These are phyloP conservation scores for Hoplostethus atlanticus DNA, from an alignment of 2,797 vertebrate genomes.

Conservation along the genomic window DNA sequence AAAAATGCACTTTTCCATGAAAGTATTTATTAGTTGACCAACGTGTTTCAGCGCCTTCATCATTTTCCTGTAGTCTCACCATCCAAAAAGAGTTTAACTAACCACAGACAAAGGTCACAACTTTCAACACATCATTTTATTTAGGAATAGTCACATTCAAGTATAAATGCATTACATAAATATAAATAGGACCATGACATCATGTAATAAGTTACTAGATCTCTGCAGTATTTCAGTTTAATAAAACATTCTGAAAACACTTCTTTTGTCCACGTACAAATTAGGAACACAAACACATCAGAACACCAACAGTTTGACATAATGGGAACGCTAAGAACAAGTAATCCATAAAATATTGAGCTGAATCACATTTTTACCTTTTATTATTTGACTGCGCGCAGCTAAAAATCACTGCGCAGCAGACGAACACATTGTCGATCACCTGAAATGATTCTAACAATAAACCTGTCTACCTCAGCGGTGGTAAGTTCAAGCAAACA, in stretches of 20 bases:
- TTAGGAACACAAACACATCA: slow-evolving; percentile 2
- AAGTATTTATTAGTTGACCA: too few relatives aligned
- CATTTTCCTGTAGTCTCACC: too few relatives aligned
- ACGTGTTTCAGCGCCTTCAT: too few relatives aligned
- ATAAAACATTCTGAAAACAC: slow-evolving; percentile 11
- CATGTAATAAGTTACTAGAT: slow-evolving; percentile 24
- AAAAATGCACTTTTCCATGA: too few relatives aligned
- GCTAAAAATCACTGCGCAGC: too few relatives aligned
- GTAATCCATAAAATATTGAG: not conserved
- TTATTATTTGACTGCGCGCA: too few relatives aligned
- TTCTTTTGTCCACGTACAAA: not conserved
- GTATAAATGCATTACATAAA: slow-evolving; percentile 46
- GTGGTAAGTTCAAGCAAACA: too few relatives aligned
- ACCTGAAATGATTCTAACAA: too few relatives aligned
- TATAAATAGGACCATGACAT: slow-evolving; percentile 56
- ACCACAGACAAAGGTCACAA: slow-evolving; percentile 1
- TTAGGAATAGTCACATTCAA: slow-evolving; percentile 50
- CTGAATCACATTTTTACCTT: not conserved
- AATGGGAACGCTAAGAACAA: not conserved
- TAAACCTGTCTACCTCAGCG: too few relatives aligned
- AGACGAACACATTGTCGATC: too few relatives aligned
- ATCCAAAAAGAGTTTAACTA: too few relatives aligned
- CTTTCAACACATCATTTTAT: slow-evolving; percentile 54
- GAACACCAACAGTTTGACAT: not conserved
- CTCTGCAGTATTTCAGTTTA: not conserved